A percentile compares a stretch with the other conserved stretches of the same genome.
Conservation (phyloP, 2,797 vertebrate species). For the Natrix natrix region DNA sequence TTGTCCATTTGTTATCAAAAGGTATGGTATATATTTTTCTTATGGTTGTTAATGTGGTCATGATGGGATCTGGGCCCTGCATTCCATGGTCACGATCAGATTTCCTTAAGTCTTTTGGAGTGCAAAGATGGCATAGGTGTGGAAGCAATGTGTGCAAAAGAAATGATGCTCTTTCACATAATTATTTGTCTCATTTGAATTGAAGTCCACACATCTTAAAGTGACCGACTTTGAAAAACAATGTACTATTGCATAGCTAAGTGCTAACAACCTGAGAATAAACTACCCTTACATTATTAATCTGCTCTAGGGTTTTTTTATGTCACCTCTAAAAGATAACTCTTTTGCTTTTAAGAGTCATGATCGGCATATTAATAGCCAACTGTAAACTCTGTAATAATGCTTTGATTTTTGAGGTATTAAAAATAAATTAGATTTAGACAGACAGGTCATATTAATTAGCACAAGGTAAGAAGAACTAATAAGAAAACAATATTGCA, state of each 20-base stretch:
- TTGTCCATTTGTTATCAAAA: not conserved
- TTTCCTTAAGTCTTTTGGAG: not conserved
- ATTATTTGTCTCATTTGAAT: not conserved
- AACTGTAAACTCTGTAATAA: not conserved
- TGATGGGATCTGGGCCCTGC: not conserved
- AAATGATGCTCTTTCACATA: not conserved
- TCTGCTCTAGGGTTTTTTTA: not conserved
- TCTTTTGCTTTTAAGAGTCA: not conserved
- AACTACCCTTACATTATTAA: not conserved
- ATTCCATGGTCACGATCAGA: not conserved
- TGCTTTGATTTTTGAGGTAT: conserved; percentile 10
- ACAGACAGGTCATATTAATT: conserved; percentile 29
- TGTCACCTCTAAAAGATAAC: not conserved
- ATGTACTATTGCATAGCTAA: not conserved
- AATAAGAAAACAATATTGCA: conserved; percentile 33
- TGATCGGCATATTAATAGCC: conserved; percentile 24
- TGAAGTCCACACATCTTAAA: not conserved
- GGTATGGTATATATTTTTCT: not conserved
- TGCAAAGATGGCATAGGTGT: not conserved
- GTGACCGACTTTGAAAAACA: not conserved
- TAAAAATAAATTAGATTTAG: conserved; percentile 40
- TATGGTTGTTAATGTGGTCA: not conserved
- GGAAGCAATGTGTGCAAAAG: not conserved
- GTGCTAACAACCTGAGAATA: not conserved
- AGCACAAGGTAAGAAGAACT: conserved; percentile 33